Percentiles rank a stretch among this genome's conserved stretches.
Conservation (phyloP, 1,140 invertebrate species). For the Eriocheir sinensis region DNA sequence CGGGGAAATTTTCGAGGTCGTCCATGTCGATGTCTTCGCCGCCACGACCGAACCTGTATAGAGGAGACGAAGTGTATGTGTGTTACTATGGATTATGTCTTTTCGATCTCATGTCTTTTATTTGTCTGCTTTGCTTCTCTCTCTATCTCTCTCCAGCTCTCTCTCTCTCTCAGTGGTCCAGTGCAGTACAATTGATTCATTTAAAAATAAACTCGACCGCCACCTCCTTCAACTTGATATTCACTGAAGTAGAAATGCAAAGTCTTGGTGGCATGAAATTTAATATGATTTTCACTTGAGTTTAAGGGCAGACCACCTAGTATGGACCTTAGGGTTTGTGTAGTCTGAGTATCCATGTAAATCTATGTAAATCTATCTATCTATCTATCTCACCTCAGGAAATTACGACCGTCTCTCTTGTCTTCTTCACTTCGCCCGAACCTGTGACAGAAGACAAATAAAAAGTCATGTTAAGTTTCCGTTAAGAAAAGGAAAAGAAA, state of each 20-base stretch:
- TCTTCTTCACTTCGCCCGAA: conserved; percentile 55
- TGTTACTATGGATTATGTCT: not conserved
- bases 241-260: too few species aligned
- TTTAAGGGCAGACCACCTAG: too few species aligned
- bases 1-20: not conserved
- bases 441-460: not conserved
- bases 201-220: too few species aligned
- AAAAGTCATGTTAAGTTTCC: not conserved
- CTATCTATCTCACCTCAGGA: too few species aligned
- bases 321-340: too few species aligned
- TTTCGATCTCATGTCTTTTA: not conserved
- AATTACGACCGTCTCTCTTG: conserved; percentile 25
- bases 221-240: too few species aligned
- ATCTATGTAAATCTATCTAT: too few species aligned
- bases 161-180: not conserved
- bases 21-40: not conserved
- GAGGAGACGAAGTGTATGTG: not conserved
- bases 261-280: too few species aligned
- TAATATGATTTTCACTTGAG: too few species aligned
- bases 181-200: too few species aligned
- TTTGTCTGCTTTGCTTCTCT: not conserved
- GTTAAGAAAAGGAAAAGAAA: not conserved
- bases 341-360: too few species aligned
- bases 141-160: not conserved
- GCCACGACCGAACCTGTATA: conserved; percentile 54